Percentiles rank a stretch among this genome's conserved stretches.
phyloP scores from a whole-genome alignment of 2,113 vertebrate genomes.

The Galemys pyrenaicus region DNA sequence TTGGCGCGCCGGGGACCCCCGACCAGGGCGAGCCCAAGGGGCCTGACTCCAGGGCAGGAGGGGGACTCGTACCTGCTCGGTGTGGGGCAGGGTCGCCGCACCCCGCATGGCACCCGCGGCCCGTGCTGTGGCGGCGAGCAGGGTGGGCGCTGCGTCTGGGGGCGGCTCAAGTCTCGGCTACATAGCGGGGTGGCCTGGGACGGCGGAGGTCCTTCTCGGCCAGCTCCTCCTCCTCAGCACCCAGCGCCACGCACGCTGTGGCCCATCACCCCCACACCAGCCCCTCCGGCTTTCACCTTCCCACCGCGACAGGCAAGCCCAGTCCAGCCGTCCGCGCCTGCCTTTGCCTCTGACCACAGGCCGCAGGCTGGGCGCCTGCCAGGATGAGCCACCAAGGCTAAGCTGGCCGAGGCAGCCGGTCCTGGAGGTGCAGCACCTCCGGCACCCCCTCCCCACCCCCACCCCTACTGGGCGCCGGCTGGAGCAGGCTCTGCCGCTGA shows the following conservation, averaged over 20 bases:
- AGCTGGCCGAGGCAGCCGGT: neutral
- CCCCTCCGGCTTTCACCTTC: neutral
- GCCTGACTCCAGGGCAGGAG: neutral
- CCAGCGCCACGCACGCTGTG: neutral
- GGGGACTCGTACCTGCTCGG: neutral
- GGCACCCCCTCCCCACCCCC: neutral
- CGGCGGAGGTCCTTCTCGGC: neutral
- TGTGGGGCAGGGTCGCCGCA: neutral
- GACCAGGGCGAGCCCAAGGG: neutral
- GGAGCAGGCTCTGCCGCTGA: neutral
- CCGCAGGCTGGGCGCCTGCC: neutral
- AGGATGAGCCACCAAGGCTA: neutral
- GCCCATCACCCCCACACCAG: neutral
- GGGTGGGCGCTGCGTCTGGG: neutral
- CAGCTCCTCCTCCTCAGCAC: neutral
- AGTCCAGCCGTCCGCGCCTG: slow-evolving; percentile 24
- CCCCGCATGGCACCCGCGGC: neutral
- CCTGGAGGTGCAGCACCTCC: neutral
- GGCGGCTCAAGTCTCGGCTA: neutral
- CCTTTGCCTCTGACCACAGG: neutral
- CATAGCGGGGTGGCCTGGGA: neutral
- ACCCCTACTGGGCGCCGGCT: neutral
- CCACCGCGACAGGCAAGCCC: neutral
- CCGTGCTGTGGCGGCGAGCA: neutral
- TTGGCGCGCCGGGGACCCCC: neutral